Conservation (phyloP, 2,113 vertebrate species). For the Orycteropus afer region DNA sequence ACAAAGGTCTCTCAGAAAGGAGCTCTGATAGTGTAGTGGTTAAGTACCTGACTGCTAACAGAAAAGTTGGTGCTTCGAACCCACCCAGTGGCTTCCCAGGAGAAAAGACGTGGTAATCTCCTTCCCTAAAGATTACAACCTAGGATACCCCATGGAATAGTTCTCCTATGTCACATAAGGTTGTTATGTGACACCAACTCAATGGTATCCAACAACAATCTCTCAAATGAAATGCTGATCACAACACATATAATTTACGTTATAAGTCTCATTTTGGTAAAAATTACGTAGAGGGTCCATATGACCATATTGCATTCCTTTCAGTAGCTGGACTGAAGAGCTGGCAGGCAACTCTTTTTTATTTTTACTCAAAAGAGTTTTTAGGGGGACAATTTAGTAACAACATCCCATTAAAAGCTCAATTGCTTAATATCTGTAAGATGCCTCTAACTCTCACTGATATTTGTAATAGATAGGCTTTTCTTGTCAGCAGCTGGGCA, state of each 20-base stretch:
- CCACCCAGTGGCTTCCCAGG: no score
- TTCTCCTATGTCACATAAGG: no score
- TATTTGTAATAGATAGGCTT: slow-evolving; percentile 48
- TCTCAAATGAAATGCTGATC: slow-evolving; percentile 28
- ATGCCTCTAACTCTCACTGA: slow-evolving; percentile 29
- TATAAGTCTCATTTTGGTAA: slow-evolving; percentile 27
- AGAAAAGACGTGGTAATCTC: no score
- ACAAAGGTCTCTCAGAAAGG: no score
- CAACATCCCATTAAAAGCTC: neutral
- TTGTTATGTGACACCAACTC: no score
- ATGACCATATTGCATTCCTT: slow-evolving; percentile 22
- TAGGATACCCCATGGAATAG: no score
- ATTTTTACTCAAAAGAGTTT: slow-evolving; percentile 53
- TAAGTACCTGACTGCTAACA: no score
- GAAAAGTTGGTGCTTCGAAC: no score
- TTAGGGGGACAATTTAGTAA: slow-evolving; percentile 39
- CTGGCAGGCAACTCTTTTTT: slow-evolving; percentile 36
- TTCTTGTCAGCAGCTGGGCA: slow-evolving; percentile 61
- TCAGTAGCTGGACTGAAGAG: slow-evolving; percentile 1
- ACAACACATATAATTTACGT: slow-evolving; percentile 46
- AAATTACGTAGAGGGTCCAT: slow-evolving; percentile 24
- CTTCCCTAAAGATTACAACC: no score
- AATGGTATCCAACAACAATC: neutral
- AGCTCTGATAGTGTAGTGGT: no score
- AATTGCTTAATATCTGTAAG: slow-evolving; percentile 51